A percentile compares a stretch with the other conserved stretches of the same genome.
phyloP scores from a whole-genome alignment of 2,113 vertebrate genomes.

The Labrus mixtus region DNA sequence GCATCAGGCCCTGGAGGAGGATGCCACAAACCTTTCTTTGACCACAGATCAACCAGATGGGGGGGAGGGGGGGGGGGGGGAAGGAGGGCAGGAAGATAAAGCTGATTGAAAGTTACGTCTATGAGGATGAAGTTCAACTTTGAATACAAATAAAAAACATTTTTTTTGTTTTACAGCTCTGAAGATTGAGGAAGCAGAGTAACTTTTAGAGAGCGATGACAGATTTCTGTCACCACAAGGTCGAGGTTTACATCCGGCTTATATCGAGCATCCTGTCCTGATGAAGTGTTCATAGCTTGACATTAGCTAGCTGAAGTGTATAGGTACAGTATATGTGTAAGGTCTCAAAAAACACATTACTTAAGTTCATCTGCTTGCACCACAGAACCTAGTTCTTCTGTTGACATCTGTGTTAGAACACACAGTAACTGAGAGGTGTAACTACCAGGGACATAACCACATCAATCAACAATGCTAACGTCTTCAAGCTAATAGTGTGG shows the following conservation, averaged over 20 bases:
- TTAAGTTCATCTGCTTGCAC: no score
- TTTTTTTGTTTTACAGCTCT: conserved; percentile 21
- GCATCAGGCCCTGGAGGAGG: conserved; percentile 51
- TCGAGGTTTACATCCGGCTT: conserved; percentile 1
- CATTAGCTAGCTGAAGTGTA: no score
- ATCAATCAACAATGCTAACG: background rate
- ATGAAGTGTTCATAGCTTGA: background rate
- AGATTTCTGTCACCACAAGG: conserved; percentile 32
- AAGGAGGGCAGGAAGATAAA: conserved; percentile 22
- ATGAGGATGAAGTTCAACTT: conserved; percentile 1
- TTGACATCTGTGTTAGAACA: background rate
- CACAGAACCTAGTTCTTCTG: background rate
- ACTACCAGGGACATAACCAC: background rate
- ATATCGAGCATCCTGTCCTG: conserved; percentile 26
- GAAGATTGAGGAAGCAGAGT: background rate
- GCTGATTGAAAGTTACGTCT: conserved; percentile 7
- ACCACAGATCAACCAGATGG: conserved; percentile 31
- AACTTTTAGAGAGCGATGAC: conserved; percentile 6
- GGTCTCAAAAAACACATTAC: no score
- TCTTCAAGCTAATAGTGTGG: background rate
- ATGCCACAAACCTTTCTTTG: conserved; percentile 47
- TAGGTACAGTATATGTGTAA: no score
- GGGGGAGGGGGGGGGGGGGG: conserved; percentile 6
- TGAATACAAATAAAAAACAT: no score
- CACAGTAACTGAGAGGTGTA: background rate